These are phyloP conservation scores for Drosophila neocordata DNA, from an alignment of 1,140 invertebrate genomes.

Conservation along the genomic window DNA sequence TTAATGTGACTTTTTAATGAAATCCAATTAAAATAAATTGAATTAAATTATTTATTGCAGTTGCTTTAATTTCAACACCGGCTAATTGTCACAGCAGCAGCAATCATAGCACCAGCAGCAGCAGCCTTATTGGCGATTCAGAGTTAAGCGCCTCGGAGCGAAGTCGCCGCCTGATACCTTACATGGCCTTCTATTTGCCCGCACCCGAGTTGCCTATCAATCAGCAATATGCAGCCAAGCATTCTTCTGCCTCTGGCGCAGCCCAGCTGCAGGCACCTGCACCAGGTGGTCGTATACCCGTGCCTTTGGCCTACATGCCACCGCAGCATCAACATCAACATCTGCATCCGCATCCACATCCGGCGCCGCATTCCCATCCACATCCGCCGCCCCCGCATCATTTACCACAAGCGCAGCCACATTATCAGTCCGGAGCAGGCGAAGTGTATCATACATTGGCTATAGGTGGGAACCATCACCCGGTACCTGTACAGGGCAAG, in stretches of 20 bases:
- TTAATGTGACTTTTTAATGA: neutral
- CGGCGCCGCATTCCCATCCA: constrained; percentile 8
- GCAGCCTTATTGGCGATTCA: constrained; percentile 41
- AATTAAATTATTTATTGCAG: constrained; percentile 20
- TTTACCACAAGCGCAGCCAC: constrained; percentile 37
- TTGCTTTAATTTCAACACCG: neutral
- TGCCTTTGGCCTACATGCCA: constrained; percentile 74
- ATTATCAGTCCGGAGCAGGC: constrained; percentile 70
- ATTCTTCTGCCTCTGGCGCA: constrained; percentile 52
- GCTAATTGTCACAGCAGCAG: constrained; percentile 18
- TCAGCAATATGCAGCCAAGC: constrained; percentile 77
- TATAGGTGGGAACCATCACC: constrained; percentile 37
- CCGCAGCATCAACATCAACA: constrained; percentile 35
- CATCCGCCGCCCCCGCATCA: constrained; percentile 27
- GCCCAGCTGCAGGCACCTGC: constrained; percentile 43
- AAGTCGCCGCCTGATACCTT: constrained; percentile 90
- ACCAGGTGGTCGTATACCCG: constrained; percentile 50
- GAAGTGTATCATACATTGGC: constrained; percentile 65
- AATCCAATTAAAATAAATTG: neutral
- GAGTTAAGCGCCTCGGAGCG: constrained; percentile 83
- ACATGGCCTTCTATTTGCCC: constrained; percentile 90
- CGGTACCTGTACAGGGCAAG: constrained; percentile 58
- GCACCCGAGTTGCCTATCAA: constrained; percentile 84
- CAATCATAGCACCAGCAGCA: constrained; percentile 36
- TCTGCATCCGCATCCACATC: constrained; percentile 17